A percentile compares a stretch with the other conserved stretches of the same genome.
Conservation (phyloP, 2,797 vertebrate genomes). For the Podargus strigoides region DNA sequence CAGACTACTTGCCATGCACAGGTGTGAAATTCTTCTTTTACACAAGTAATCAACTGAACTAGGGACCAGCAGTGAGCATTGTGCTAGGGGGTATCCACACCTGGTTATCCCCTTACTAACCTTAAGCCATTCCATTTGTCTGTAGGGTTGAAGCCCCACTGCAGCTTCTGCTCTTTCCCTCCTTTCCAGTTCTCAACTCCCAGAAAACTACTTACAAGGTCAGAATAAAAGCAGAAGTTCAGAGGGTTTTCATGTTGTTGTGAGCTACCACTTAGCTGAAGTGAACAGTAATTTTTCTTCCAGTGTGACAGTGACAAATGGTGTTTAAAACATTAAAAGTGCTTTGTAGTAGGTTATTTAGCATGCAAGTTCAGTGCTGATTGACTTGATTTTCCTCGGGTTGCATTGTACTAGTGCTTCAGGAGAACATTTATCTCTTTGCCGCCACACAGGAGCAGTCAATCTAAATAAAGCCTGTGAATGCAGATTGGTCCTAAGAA, state of each 20-base stretch:
- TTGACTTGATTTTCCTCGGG: conserved; percentile 32
- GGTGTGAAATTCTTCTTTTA: neutral
- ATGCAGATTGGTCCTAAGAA: conserved; percentile 1
- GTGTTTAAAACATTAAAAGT: conserved; percentile 36
- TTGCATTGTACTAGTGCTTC: neutral
- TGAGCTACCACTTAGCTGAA: conserved; percentile 33
- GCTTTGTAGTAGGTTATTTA: conserved; percentile 8
- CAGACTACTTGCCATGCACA: neutral
- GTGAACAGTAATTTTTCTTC: conserved; percentile 44
- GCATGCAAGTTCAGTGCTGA: neutral
- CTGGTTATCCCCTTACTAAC: neutral
- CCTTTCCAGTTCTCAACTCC: neutral
- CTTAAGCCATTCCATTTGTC: neutral
- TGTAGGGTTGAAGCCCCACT: neutral
- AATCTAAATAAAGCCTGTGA: conserved; percentile 23
- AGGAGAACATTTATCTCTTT: conserved; percentile 41
- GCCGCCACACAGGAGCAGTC: neutral
- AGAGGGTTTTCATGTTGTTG: neutral
- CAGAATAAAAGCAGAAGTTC: conserved; percentile 34
- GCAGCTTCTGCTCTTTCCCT: neutral
- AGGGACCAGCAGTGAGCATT: neutral
- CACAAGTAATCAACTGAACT: neutral
- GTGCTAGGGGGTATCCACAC: neutral
- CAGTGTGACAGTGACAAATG: conserved; percentile 31
- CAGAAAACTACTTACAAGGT: neutral